Conservation (phyloP, 2,113 vertebrate genomes). For the Odontophorus gujanensis region DNA sequence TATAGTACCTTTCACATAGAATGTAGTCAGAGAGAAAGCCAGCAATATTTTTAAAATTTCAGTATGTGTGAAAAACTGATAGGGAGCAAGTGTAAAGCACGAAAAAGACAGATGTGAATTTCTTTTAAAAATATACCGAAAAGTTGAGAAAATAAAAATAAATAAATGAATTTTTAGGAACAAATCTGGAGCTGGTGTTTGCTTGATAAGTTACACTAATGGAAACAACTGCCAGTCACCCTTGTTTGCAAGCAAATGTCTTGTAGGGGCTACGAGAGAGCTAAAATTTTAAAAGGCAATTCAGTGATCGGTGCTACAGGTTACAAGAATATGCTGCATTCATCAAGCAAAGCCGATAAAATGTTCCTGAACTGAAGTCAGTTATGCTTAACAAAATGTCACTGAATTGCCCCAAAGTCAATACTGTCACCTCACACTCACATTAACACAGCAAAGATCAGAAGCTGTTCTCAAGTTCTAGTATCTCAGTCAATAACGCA, state of each 20-base stretch:
- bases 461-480: neutral
- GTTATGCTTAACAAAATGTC: neutral
- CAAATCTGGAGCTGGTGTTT: neutral
- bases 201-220: neutral
- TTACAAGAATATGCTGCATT: neutral
- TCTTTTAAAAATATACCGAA: neutral
- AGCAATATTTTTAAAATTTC: conserved; percentile 10
- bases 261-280: neutral
- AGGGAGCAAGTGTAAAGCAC: neutral
- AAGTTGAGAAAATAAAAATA: neutral
- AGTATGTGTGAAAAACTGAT: neutral
- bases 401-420: neutral
- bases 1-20: neutral
- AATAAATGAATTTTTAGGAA: neutral
- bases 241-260: neutral
- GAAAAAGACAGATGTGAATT: neutral
- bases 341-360: neutral
- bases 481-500: neutral
- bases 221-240: neutral
- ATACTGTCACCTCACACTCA: neutral
- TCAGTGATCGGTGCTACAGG: neutral
- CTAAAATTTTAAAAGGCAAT: neutral
- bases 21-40: neutral
- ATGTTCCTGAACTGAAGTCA: neutral
- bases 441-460: fast-evolving